These are phyloP conservation scores for Pituophis catenifer DNA, from an alignment of 2,113 vertebrate genomes.

Conservation along the genomic window DNA sequence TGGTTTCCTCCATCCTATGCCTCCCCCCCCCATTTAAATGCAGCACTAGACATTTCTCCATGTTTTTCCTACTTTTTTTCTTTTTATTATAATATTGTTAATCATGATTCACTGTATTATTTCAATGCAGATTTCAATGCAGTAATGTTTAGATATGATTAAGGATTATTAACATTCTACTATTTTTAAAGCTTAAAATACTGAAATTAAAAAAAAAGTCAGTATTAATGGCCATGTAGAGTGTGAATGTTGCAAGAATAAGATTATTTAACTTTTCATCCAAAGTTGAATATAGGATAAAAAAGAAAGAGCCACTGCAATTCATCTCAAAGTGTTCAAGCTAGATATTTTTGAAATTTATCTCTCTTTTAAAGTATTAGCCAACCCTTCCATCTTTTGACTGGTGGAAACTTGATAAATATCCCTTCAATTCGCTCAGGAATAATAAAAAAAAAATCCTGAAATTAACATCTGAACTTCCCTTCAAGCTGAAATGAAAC, in stretches of 20 bases:
- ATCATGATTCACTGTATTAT: neutral
- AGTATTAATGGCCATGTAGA: neutral
- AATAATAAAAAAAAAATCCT: neutral
- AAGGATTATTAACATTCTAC: neutral
- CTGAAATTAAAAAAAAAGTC: neutral
- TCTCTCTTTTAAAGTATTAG: neutral
- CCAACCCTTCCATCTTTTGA: neutral
- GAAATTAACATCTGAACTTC: neutral
- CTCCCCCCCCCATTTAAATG: neutral
- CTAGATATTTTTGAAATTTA: neutral
- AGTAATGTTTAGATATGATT: neutral
- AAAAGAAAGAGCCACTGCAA: neutral
- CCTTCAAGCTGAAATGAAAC: neutral
- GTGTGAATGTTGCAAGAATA: neutral
- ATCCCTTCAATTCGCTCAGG: neutral
- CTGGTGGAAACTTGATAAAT: neutral
- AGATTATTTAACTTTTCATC: neutral
- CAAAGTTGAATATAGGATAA: neutral
- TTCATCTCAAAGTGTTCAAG: neutral
- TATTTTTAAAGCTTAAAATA: neutral
- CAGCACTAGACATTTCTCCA: neutral
- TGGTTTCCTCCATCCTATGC: neutral
- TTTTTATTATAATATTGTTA: neutral
- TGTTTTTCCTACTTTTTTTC: neutral
- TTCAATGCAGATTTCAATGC: neutral